phyloP scores from a whole-genome alignment of 2,888 invertebrate genomes.

The Anaspis maculata region DNA sequence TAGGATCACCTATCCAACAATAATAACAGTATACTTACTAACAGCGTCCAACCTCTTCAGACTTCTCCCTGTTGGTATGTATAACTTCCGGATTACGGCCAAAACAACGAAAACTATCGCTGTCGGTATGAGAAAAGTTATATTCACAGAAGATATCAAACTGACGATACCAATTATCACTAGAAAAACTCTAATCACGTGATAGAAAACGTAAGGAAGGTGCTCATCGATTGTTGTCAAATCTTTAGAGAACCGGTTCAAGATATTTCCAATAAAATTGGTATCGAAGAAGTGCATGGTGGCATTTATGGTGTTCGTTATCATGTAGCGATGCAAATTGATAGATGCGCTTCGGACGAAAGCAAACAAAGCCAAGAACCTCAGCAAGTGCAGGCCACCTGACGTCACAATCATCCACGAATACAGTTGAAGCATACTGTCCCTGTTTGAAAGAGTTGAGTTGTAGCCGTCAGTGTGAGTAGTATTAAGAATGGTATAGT shows the following conservation, averaged over 20 bases:
- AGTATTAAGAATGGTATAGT: no score
- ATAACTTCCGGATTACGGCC: slow-evolving; percentile 18
- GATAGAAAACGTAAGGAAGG: slow-evolving; percentile 19
- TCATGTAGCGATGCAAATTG: slow-evolving; percentile 27
- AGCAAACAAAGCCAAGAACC: slow-evolving; percentile 21
- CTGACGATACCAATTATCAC: slow-evolving; percentile 31
- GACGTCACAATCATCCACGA: no score
- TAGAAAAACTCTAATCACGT: no score
- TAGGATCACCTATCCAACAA: neutral
- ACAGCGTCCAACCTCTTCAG: slow-evolving; percentile 29
- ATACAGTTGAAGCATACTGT: no score
- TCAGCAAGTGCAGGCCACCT: slow-evolving; percentile 23
- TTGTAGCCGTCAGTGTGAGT: no score
- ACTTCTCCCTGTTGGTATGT: slow-evolving; percentile 27
- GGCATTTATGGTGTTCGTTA: slow-evolving; percentile 22
- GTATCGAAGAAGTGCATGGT: slow-evolving; percentile 30
- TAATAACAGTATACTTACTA: slow-evolving; percentile 19
- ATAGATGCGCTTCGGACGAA: slow-evolving; percentile 24
- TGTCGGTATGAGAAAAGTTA: slow-evolving; percentile 22
- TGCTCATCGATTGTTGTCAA: slow-evolving; percentile 26
- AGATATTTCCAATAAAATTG: slow-evolving; percentile 30
- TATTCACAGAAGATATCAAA: slow-evolving; percentile 32
- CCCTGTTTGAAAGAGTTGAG: no score
- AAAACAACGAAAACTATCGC: slow-evolving; percentile 19
- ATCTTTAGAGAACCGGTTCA: slow-evolving; percentile 33